Evolutionary conservation across 2,888 invertebrate species (phyloP), one percentile per base, ranked within the genome.

Genomic region (Aspidiotus rigidus): DNA sequence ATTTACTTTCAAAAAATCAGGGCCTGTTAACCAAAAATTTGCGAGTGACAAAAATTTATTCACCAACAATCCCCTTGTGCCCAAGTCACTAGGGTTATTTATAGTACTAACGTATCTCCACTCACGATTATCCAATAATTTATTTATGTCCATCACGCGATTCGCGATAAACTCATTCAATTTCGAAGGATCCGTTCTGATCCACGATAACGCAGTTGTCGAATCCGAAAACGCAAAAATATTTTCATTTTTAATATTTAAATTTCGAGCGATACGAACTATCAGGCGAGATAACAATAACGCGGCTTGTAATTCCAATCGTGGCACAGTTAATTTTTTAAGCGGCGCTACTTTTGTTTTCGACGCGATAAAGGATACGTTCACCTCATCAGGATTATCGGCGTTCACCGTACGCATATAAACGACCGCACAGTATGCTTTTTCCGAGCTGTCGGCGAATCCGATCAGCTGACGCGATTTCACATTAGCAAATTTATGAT

Each of bases 161-260:
- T 63, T 63, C 49, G 42, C 15, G 28, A 63, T 49, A 11, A 63
- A 63, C 9, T n/a, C 39, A 5, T 17, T n/a, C 49, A 44, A 53
- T 10, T 41, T 7, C 13, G 13, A 10, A 8, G 44, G 42, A 16
- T 15, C 16, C 8, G 15, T 15, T 6, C 9, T 28, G n/a, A 63
- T 8, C 63, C 63, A 63, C 6, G 11, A 40, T n/a, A 63, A 49
- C 28, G 44, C 63, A 11, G 39, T 17, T 11, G 63, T 63, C 1
- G 63, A 42, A n/a, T 63, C 63, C 11, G 53, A 40, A 61, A 61
- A 61, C 11, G 41, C 11, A n/a, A 11, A 11, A 41, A 8, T 13
- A 11, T 49, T n/a, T 13, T 49, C 49, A 49, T 16, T 40, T 6
- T 39, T 8, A 8, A 61, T n/a, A 9, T 61, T 40, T 8, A 61